Evolutionary conservation across 2,797 vertebrate genomes (phyloP).

Genomic region (Varecia variegata): DNA sequence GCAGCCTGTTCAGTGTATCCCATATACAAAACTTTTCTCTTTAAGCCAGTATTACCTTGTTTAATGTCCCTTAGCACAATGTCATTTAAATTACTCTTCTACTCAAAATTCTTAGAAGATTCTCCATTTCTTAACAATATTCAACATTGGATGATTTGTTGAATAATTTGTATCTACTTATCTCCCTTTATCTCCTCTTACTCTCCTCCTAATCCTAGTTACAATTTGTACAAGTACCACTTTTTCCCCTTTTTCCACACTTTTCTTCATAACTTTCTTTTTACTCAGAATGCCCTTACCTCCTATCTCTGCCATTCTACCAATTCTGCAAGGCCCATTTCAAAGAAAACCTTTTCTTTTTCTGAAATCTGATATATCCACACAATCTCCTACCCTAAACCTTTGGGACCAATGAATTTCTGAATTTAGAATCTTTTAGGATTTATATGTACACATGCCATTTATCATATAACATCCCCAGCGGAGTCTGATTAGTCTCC

Average conservation of each 20-base stretch:
- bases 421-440: conserved; percentile 8
- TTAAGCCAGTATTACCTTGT: background rate
- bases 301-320: background rate
- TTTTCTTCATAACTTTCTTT: background rate
- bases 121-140: background rate
- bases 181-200: background rate
- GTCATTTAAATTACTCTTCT: background rate
- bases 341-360: background rate
- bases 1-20: background rate
- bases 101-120: background rate
- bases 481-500: background rate
- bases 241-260: background rate
- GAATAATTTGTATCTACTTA: background rate
- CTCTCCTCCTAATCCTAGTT: background rate
- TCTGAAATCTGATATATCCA: background rate
- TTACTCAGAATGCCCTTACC: background rate
- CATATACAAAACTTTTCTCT: background rate
- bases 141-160: background rate
- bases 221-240: background rate
- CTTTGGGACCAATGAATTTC: background rate
- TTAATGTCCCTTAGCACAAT: background rate
- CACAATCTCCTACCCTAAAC: background rate
- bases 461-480: background rate
- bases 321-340: background rate
- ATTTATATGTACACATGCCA: background rate